phyloP scores from a whole-genome alignment of 2,113 vertebrate species.

The Felis catus region DNA sequence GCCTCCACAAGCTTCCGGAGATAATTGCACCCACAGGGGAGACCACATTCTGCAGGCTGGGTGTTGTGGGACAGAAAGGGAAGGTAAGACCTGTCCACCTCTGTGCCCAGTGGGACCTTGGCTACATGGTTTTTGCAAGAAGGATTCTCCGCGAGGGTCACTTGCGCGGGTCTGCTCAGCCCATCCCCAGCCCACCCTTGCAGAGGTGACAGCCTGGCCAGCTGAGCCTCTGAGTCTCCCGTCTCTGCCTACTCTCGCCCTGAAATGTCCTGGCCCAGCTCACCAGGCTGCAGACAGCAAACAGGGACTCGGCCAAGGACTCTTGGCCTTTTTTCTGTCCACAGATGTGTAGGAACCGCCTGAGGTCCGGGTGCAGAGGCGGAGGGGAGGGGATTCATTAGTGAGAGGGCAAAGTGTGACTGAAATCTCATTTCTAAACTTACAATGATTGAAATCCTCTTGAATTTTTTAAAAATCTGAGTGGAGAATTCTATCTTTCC shows the following conservation, averaged over 20 bases:
- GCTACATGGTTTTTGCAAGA: background rate
- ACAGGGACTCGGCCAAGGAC: background rate
- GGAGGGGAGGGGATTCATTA: background rate
- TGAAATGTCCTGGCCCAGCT: background rate
- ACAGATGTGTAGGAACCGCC: background rate
- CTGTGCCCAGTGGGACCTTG: background rate
- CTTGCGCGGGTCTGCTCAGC: background rate
- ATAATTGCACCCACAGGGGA: rapidly evolving
- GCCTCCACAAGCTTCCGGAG: background rate
- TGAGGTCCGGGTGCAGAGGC: background rate
- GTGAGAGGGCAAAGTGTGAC: background rate
- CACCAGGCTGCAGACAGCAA: too few relatives aligned
- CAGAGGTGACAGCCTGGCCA: background rate
- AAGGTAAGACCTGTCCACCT: background rate
- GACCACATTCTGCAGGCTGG: background rate
- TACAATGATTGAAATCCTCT: background rate
- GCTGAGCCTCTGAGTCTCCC: background rate
- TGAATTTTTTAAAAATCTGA: background rate
- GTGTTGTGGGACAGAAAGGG: background rate
- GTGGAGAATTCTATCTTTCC: background rate
- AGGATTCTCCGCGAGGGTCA: background rate
- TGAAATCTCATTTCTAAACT: background rate
- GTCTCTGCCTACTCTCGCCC: background rate
- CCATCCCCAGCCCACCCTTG: background rate
- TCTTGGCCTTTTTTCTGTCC: background rate